A percentile compares a stretch with the other conserved stretches of the same genome.
phyloP scores from a whole-genome alignment of 2,888 invertebrate species.

The Andrena bucephala region DNA sequence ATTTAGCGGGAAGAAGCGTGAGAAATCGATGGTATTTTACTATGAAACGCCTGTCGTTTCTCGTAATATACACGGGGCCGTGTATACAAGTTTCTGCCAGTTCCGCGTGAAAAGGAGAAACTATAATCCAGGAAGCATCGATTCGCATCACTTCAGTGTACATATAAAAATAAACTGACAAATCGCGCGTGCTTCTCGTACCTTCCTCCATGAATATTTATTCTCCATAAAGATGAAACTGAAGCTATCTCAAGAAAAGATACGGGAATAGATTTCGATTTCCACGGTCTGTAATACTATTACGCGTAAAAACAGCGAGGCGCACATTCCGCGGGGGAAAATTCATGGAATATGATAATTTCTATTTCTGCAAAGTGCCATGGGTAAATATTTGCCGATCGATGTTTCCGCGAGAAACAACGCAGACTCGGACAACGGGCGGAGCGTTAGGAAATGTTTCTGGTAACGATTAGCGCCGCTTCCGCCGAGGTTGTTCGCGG shows the following conservation, averaged over 20 bases:
- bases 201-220: background rate
- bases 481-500: slow-evolving; percentile 35
- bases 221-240: no score
- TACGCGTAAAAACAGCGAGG: no score
- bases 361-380: no score
- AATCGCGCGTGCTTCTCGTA: background rate
- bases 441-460: background rate
- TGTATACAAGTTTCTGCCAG: background rate
- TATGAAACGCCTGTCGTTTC: slow-evolving; percentile 9
- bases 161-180: background rate
- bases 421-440: background rate
- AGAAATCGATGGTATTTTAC: slow-evolving; percentile 33
- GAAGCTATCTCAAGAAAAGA: no score
- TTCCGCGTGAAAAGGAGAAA: background rate
- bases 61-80: slow-evolving; percentile 4
- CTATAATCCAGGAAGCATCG: background rate
- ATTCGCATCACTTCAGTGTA: background rate
- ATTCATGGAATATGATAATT: no score
- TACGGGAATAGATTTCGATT: no score
- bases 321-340: no score
- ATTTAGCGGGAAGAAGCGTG: slow-evolving; percentile 34
- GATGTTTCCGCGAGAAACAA: background rate
- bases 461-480: slow-evolving; percentile 8
- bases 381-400: no score
- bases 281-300: no score